Conservation (phyloP, 2,888 invertebrate genomes). For the Mayetiola destructor region DNA sequence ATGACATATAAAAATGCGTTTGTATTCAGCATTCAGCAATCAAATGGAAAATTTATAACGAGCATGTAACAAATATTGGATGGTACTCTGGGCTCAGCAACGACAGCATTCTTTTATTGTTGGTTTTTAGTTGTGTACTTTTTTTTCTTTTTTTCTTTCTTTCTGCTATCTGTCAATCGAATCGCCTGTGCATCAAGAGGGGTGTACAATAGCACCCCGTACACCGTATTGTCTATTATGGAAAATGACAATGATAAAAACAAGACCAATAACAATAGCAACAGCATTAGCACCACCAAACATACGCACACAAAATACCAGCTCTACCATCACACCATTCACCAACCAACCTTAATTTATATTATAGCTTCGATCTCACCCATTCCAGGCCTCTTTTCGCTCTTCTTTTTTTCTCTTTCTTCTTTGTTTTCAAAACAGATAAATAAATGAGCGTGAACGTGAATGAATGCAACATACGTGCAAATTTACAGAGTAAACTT, state of each 20-base stretch:
- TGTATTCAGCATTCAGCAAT: background rate
- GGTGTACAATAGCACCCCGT: no score
- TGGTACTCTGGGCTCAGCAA: background rate
- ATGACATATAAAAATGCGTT: slow-evolving; percentile 1
- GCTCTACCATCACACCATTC: background rate
- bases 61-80: slow-evolving; percentile 9
- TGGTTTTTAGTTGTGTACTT: background rate
- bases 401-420: background rate
- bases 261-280: slow-evolving; percentile 12
- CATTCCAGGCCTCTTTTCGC: no score
- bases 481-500: background rate
- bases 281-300: background rate
- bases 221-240: slow-evolving; percentile 1
- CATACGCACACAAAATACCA: background rate
- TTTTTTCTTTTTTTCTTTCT: background rate
- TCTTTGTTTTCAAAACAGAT: background rate
- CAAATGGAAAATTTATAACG: slow-evolving; percentile 12
- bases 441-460: background rate
- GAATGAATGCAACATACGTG: background rate
- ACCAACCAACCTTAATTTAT: background rate
- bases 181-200: background rate
- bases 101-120: no score
- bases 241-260: slow-evolving; percentile 9
- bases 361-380: no score
- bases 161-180: background rate